A percentile compares a stretch with the other conserved stretches of the same genome.
Conservation (phyloP, 2,888 invertebrate genomes). For the Drosophila quinaria region DNA sequence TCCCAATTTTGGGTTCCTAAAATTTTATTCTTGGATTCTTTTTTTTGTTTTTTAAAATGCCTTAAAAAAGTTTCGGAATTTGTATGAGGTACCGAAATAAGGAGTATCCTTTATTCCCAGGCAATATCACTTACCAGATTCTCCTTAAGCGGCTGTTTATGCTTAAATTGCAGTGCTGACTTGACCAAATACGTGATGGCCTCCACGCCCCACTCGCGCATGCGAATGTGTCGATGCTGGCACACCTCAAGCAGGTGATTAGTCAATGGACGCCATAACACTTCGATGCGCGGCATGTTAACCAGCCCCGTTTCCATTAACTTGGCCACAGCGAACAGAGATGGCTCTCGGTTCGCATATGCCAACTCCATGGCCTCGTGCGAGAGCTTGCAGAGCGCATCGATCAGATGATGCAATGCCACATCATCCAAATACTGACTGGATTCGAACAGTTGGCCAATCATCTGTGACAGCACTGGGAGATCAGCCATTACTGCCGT, state of each 20-base stretch:
- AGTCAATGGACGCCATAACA: conserved; percentile 97
- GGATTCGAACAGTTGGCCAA: conserved; percentile 97
- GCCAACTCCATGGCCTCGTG: conserved; percentile 99
- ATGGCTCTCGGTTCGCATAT: conserved; percentile 97
- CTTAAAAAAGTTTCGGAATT: too few species aligned
- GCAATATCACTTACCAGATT: conserved; percentile 89
- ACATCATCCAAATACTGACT: conserved; percentile 97
- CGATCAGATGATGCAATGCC: conserved; percentile 97
- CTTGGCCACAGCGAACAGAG: conserved; percentile 98
- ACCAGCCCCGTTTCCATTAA: conserved; percentile 98
- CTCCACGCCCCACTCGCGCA: conserved; percentile 99
- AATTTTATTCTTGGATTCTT: too few species aligned
- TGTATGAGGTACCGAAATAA: too few species aligned
- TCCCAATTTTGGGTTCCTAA: too few species aligned
- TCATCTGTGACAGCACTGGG: conserved; percentile 95
- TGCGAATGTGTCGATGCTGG: conserved; percentile 96
- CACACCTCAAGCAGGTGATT: conserved; percentile 98
- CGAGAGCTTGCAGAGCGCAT: conserved; percentile 97
- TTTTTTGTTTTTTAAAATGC: too few species aligned
- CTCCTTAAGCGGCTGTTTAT: conserved; percentile 92
- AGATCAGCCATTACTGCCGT: conserved; percentile 98
- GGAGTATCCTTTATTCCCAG: not conserved
- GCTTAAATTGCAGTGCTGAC: conserved; percentile 95
- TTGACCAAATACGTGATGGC: conserved; percentile 97
- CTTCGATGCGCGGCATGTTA: conserved; percentile 96